Evolutionary conservation across 2,113 vertebrate species (phyloP), one percentile per base, ranked within the genome.

Genomic region (Paramisgurnus dabryanus): DNA sequence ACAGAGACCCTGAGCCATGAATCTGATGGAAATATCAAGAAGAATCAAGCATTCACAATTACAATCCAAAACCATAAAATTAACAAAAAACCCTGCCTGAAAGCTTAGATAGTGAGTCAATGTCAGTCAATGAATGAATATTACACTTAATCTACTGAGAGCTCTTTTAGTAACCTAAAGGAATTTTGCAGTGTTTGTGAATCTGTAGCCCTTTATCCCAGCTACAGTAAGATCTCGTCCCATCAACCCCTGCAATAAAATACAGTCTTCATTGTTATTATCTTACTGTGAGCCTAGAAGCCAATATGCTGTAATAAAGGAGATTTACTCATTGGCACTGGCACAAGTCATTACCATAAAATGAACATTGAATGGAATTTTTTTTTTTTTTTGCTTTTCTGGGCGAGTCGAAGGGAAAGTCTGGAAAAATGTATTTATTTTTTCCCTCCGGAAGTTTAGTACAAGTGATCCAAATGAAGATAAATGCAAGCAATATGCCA

Each of bases 1-100:
- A 88, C 43, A 85, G 79, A 77, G 81, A 34, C 27, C 79, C 41
- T 13, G 10, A 43, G 72, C 83, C 76, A 43, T 74, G 82, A 85
- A 81, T 78, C 6, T 39, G 70, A 43, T 63, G 17, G 40, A 66
- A 55, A 74, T 60, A 60, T 74, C 49, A 43, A 58, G 15, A 53
- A 13, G 4, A 53, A 13, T 53, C 12, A 47, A 47, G 7, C 45
- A 5, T 10, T 67, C 39, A 67, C 34, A 15, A 41, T 45, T 39
- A 34, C 6, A 12, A 12, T 3, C 17, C 34, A 2, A 5, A 27
- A 4, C 45, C 18, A 27, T 10, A 50, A 22, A 69, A 45, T 49
- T 13, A 15, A 15, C 12, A 53, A 53, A 17, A 22, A 45, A 45
- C 5, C 6, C 8, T 4, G 43, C 12, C 6, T 34, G 45, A 69